phyloP scores from a whole-genome alignment of 2,113 vertebrate genomes.

The Lonchura striata region DNA sequence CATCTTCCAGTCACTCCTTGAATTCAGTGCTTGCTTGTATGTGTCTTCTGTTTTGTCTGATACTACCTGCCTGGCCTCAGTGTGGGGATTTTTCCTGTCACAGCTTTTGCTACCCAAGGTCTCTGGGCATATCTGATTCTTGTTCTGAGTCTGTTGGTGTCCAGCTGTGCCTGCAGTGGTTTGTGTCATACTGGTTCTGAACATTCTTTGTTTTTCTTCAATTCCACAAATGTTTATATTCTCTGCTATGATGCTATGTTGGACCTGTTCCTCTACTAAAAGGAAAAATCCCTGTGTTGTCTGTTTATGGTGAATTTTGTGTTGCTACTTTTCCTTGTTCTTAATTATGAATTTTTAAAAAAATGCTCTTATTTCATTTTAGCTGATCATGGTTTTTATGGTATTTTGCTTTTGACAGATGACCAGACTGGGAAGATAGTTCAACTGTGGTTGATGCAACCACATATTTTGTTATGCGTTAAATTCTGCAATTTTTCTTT shows the following conservation, averaged over 20 bases:
- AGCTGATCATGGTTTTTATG: neutral
- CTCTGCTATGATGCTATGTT: neutral
- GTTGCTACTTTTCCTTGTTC: neutral
- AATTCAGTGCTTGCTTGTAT: neutral
- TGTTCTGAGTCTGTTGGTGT: neutral
- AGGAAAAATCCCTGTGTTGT: neutral
- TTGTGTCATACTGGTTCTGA: neutral
- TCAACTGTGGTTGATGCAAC: neutral
- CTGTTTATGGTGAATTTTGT: neutral
- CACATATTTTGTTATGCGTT: neutral
- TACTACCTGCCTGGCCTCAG: neutral
- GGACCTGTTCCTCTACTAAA: neutral
- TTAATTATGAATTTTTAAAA: neutral
- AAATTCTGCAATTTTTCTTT: neutral
- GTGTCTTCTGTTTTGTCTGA: neutral
- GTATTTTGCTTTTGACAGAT: neutral
- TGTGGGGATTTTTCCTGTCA: neutral
- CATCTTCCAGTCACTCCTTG: neutral
- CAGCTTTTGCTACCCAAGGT: neutral
- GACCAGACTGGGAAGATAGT: neutral
- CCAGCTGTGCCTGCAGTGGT: neutral
- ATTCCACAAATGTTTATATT: neutral
- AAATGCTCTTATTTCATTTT: neutral
- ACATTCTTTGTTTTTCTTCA: neutral
- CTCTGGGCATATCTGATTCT: neutral